Conservation (phyloP, 2,797 vertebrate species). For the Fundulus diaphanus region DNA sequence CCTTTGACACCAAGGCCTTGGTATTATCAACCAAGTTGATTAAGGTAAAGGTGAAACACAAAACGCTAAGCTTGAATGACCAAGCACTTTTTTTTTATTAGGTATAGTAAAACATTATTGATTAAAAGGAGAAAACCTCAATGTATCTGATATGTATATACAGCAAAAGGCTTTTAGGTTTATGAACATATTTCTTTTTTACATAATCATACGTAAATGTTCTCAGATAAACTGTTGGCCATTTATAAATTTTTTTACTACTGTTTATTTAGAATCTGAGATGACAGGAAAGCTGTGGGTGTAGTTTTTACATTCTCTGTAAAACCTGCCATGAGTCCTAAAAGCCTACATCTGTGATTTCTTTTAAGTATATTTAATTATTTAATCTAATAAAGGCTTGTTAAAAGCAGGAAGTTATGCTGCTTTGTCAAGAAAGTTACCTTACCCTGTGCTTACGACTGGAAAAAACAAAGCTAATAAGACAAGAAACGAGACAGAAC, state of each 20-base stretch:
- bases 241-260: background rate
- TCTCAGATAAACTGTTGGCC: background rate
- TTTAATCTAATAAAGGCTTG: conserved; percentile 21
- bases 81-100: background rate
- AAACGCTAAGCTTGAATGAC: background rate
- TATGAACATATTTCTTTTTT: background rate
- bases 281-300: background rate
- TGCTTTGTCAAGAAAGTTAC: conserved; percentile 21
- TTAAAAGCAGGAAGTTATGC: conserved; percentile 9
- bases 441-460: no score
- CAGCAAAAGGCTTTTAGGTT: conserved; percentile 2
- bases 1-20: background rate
- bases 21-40: background rate
- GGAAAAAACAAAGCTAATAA: no score
- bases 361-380: conserved; percentile 5
- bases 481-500: no score
- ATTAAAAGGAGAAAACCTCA: background rate
- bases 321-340: conserved; percentile 25
- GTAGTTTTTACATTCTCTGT: conserved; percentile 11
- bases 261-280: background rate
- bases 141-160: background rate
- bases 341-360: conserved; percentile 8
- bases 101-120: background rate
- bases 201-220: background rate
- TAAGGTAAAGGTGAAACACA: background rate